Evolutionary conservation across 2,113 vertebrate species (phyloP), one percentile per base, ranked within the genome.

Genomic region (Albula goreensis): DNA sequence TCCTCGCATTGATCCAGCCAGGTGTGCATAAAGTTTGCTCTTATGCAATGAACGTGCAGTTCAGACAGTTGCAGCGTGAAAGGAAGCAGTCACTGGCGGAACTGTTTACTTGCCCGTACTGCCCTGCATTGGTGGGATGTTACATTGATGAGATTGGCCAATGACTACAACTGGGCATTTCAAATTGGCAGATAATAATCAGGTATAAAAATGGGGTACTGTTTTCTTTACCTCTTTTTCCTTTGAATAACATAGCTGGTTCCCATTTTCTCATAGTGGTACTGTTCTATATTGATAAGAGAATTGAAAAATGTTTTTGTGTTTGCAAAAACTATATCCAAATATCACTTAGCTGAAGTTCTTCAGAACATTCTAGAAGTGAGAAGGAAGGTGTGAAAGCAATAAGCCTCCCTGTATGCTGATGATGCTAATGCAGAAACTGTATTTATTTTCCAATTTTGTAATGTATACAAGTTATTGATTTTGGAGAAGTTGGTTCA

Each of bases 391-490:
- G 70, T 74, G 10, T 31, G n/a, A 74, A 31, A 74, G 70, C 70
- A 74, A 74, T 74, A 74, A 74, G 19, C 63, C 22, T 70, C 22
- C 63, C 63, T n/a, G 56, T 60, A 60, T 70, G 17, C n/a, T 12
- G 63, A 74, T 74, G 2, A 31, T 84, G 63, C 50, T 53, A 13
- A 66, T 83, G 17, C 48, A 70, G 19, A 60, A 60, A 49, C 19
- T 50, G n/a, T n/a, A 50, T 83, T 83, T 63, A n/a, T 50, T 83
- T 74, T n/a, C 25, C 25, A 74, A 31, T 84, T 17, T 80, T 31
- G 57, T 85, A 48, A 17, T 79, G 15, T 56, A 56, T n/a, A 53
- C 5, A 56, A 41, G 17, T 81, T 50, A 53, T 31, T 11, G 15
- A 2, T 25, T 82, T 82, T 82, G 5, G 31, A 17, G 60, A 70